phyloP scores from a whole-genome alignment of 2,888 invertebrate genomes.

The Cremastinae sp. region DNA sequence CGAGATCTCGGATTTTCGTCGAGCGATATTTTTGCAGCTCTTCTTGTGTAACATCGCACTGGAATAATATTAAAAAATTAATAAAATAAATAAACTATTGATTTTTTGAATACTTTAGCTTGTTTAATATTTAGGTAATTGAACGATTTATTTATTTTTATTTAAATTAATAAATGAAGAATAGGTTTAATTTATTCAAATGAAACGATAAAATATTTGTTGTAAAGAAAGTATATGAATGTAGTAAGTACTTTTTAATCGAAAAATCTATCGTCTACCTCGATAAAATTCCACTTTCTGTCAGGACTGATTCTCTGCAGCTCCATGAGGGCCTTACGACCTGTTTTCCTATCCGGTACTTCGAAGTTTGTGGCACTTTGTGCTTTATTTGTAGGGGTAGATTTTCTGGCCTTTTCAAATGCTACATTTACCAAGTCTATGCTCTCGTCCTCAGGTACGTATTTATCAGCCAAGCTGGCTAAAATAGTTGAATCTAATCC shows the following conservation, averaged over 20 bases:
- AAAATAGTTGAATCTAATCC: constrained; percentile 97
- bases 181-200: too few relatives aligned
- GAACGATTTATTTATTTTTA: too few relatives aligned
- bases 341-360: constrained; percentile 93
- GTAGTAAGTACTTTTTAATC: not conserved
- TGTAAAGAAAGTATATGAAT: too few relatives aligned
- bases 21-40: constrained; percentile 85
- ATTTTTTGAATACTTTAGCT: too few relatives aligned
- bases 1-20: constrained; percentile 86
- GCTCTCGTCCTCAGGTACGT: constrained; percentile 84
- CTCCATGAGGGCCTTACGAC: constrained; percentile 86
- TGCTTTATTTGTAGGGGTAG: constrained; percentile 32
- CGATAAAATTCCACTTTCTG: constrained; percentile 91
- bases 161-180: too few relatives aligned
- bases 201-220: too few relatives aligned
- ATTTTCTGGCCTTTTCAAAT: constrained; percentile 84
- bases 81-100: constrained; percentile 17
- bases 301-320: constrained; percentile 85
- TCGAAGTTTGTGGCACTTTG: constrained; percentile 80
- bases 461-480: constrained; percentile 89
- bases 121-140: too few relatives aligned
- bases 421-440: constrained; percentile 98
- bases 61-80: constrained; percentile 58
- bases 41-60: constrained; percentile 86
- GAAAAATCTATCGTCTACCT: constrained; percentile 80